phyloP scores from a whole-genome alignment of 2,113 vertebrate genomes.

The Ailuropoda melanoleuca region DNA sequence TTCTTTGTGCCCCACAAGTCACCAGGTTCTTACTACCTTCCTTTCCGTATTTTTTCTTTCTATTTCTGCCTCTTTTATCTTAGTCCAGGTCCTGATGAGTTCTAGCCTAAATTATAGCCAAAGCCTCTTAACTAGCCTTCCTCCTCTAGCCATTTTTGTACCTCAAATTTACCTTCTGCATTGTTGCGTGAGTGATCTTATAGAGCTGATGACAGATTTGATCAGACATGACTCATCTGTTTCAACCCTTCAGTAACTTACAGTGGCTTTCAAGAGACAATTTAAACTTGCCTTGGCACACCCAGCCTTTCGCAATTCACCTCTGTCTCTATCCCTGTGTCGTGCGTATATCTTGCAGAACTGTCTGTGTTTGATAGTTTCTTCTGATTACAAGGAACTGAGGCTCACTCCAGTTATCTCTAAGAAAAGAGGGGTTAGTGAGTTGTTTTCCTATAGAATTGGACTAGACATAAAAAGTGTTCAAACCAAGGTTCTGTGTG shows the following conservation, averaged over 20 bases:
- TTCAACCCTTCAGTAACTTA: background rate
- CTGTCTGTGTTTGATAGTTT: background rate
- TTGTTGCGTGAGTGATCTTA: background rate
- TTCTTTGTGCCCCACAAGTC: background rate
- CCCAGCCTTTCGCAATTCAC: background rate
- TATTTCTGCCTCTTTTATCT: background rate
- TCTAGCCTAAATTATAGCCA: background rate
- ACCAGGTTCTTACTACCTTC: background rate
- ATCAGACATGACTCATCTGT: background rate
- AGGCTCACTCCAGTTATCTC: background rate
- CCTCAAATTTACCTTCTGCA: background rate
- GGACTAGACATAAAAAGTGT: background rate
- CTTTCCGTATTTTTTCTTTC: slow-evolving; percentile 10
- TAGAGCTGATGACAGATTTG: background rate
- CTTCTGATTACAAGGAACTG: background rate
- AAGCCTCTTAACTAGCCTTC: background rate
- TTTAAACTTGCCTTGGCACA: background rate
- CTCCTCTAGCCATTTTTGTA: background rate
- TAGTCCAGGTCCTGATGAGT: background rate
- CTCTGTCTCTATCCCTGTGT: background rate
- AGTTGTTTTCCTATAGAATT: background rate
- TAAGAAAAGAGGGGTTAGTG: background rate
- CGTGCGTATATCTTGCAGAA: background rate
- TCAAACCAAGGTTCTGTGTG: background rate
- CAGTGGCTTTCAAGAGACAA: background rate